Base-by-base conservation (phyloP, 2,797 vertebrate species). In the Cryptoprocta ferox region DNA sequence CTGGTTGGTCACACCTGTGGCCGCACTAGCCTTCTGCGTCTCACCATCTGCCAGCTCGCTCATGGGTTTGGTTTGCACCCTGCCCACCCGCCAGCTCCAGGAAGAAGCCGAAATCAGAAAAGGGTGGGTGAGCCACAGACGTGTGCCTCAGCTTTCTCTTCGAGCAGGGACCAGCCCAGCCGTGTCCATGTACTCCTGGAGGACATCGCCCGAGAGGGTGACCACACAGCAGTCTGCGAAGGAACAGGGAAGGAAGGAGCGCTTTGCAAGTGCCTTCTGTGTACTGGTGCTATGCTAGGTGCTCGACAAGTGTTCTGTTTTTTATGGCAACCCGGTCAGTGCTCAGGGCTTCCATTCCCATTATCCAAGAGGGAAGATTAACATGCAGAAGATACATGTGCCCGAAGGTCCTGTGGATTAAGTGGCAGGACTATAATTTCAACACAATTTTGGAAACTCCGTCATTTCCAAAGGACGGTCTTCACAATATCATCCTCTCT, bases 211-310 rank as follows among this genome's bases (percentile, higher is more conserved):
- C 1, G 30, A 39, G 71, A n/a, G 6, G 3, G 4, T 1, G 32
- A 0, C 1, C 1, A 0, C 56, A 12, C 11, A 6, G 14, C 21
- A 0, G 10, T 9, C 86, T 8, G 11, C 1, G 26, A 16, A 66
- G 68, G 70, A 21, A 42, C 4, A 2, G 32, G 65, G 12, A 53
- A n/a, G 79, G 83, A 89, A 66, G 30, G 75, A 18, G 8, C 11
- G 8, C 1, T 32, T 26, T 13, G 0, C 70, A 26, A 2, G 10
- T 35, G 26, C 18, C 61, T 39, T 90, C 76, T 16, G 1, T 24
- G 39, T 2, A 30, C 71, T 63, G 71, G 12, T 15, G 1, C 32
- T 45, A 35, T n/a, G 37, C 50, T 50, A 24, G 24, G 56, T 32
- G 2, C 45, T 37, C 3, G 28, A 48, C 71, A 21, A 1, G 21